Evolutionary conservation across 2,797 vertebrate species (phyloP).

Genomic region (Tadarida brasiliensis): DNA sequence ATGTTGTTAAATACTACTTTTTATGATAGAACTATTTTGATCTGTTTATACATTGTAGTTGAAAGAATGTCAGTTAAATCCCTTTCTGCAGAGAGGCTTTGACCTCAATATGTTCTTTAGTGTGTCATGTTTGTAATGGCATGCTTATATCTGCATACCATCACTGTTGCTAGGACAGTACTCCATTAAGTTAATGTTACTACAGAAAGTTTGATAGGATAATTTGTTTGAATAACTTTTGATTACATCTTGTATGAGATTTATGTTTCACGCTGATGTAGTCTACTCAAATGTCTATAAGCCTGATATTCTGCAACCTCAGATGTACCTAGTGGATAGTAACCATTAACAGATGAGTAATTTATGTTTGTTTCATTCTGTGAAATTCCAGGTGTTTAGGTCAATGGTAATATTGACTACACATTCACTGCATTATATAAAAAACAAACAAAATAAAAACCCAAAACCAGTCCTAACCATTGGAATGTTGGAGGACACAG

Average conservation of each 20-base stretch:
- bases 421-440: slow-evolving; percentile 86
- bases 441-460: background rate
- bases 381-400: slow-evolving; percentile 72
- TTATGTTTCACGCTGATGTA: slow-evolving; percentile 74
- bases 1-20: slow-evolving; percentile 81
- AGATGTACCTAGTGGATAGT: slow-evolving; percentile 59
- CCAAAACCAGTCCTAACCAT: background rate
- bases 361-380: slow-evolving; percentile 72
- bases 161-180: slow-evolving; percentile 71
- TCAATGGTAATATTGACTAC: slow-evolving; percentile 71
- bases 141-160: slow-evolving; percentile 66
- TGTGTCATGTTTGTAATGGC: slow-evolving; percentile 62
- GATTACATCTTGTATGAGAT: slow-evolving; percentile 57
- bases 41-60: slow-evolving; percentile 82
- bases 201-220: slow-evolving; percentile 66
- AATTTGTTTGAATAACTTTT: slow-evolving; percentile 52
- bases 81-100: slow-evolving; percentile 78
- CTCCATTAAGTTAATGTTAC: background rate
- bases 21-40: slow-evolving; percentile 83
- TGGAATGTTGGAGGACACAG: background rate
- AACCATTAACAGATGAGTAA: slow-evolving; percentile 74
- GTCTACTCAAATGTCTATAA: slow-evolving; percentile 65
- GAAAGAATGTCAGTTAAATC: slow-evolving; percentile 78
- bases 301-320: slow-evolving; percentile 70
- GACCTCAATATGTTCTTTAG: slow-evolving; percentile 74